These are phyloP conservation scores for Hydrochoerus hydrochaeris DNA, from an alignment of 2,113 vertebrate species.

Conservation along the genomic window DNA sequence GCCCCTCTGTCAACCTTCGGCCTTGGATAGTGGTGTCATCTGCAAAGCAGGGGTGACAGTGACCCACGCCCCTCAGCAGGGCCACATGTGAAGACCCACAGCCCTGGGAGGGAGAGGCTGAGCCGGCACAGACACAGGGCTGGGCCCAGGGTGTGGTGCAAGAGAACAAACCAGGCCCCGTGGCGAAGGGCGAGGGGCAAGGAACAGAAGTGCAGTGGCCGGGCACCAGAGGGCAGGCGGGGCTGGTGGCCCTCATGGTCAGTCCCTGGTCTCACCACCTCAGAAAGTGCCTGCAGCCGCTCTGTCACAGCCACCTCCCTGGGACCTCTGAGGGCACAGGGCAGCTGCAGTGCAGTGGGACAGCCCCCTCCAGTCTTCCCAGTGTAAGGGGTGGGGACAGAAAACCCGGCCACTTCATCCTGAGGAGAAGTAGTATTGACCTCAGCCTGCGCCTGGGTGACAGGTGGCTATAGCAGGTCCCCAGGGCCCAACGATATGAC, in stretches of 20 bases:
- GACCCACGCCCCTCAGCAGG: rapidly evolving
- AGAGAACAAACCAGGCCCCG: not conserved
- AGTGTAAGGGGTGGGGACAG: not conserved
- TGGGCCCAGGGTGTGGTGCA: not conserved
- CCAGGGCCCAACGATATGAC: too few relatives aligned
- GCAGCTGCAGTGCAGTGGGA: not conserved
- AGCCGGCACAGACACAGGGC: not conserved
- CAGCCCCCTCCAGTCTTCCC: not conserved
- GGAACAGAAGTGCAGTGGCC: not conserved
- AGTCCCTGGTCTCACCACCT: not conserved
- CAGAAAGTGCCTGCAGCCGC: not conserved
- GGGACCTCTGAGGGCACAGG: not conserved
- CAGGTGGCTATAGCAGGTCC: not conserved
- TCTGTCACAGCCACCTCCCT: not conserved
- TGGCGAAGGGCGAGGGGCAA: not conserved
- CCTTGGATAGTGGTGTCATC: not conserved
- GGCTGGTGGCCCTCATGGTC: not conserved
- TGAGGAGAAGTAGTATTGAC: not conserved
- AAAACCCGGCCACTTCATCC: not conserved
- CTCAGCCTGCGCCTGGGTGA: not conserved
- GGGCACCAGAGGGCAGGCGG: not conserved
- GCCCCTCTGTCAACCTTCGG: not conserved
- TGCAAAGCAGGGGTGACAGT: not conserved
- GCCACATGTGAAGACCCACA: too few relatives aligned
- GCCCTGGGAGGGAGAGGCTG: not conserved